phyloP scores from a whole-genome alignment of 2,888 invertebrate species.

The Melieria omissa region DNA sequence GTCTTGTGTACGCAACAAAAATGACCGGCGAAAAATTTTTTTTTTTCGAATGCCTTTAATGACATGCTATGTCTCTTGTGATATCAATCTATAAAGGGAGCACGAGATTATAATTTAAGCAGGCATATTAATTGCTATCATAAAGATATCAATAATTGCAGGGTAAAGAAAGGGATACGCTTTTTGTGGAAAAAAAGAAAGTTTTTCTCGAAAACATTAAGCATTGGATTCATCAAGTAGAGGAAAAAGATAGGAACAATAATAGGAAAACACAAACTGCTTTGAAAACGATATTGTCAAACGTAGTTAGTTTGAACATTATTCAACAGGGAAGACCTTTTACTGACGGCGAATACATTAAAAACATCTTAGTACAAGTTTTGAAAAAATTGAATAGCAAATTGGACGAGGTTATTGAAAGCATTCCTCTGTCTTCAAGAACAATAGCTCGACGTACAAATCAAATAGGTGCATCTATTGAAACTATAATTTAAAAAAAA shows the following conservation, averaged over 20 bases:
- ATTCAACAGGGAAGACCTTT: not conserved
- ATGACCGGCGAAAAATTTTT: no score
- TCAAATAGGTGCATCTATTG: not conserved
- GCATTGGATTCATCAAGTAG: constrained; percentile 6
- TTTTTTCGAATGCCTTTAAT: no score
- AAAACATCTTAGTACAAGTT: constrained; percentile 3
- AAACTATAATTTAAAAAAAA: not conserved
- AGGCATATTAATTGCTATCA: constrained; percentile 5
- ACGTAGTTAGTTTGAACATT: constrained; percentile 9
- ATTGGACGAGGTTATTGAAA: no score
- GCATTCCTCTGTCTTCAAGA: no score
- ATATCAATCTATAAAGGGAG: no score
- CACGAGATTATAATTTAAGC: no score
- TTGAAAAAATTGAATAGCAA: not conserved
- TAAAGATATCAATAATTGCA: constrained; percentile 2
- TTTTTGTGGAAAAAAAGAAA: not conserved
- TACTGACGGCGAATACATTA: not conserved
- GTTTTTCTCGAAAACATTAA: not conserved
- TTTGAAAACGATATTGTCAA: not conserved
- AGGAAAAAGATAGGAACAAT: not conserved
- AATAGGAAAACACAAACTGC: not conserved
- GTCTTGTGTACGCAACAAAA: no score
- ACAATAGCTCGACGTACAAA: not conserved
- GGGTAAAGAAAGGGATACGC: not conserved
- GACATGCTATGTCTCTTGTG: no score